Base-by-base conservation (phyloP, 1,140 invertebrate species). In the Parasteatoda tepidariorum region DNA sequence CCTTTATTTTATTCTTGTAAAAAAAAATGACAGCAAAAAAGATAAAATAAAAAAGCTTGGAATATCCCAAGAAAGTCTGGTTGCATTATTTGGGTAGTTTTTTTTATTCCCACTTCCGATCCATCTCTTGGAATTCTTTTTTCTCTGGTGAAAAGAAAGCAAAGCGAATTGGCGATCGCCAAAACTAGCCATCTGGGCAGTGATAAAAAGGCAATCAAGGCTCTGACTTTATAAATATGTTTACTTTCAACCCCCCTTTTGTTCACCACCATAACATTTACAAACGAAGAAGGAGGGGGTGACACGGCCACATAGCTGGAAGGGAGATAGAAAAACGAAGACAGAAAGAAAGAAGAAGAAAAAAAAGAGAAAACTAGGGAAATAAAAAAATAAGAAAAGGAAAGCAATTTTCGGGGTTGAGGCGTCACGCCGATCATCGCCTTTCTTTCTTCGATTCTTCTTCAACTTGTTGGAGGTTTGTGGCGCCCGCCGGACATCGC, bases 351-450 rank as follows among this genome's bases (percentile, higher is more conserved):
- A 78, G 26, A 57, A 64, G 38, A 22, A 48, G 34, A n/a, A 24
- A 59, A 79, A 55, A 38, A 62, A 75, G 22, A 75, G 38, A 55
- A 71, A 4, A 34, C 13, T 13, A 48, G 28, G 18, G 30, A 48
- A 76, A 62, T 26, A 61, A 78, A 22, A 57, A 64, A 66, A 33
- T 30, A 48, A n/a, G 28, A 59, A 79, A 67, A 38, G 30, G 59
- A 68, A 67, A 79, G 76, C 76, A 79, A 68, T 79, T 79, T 79
- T 48, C 38, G 76, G 62, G 76, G 76, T 24, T 68, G 64, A 79
- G 64, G 76, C 76, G 76, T 79, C 76, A 79, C 64, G 64, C 76
- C 64, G 64, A 79, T 79, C 76, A 79, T 79, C 76, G 76, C 76
- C 64, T 79, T 79, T 79, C 76, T 79, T 68, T 64, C 64, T 67